Base-by-base conservation (phyloP, 2,797 vertebrate genomes). In the Helostoma temminkii region DNA sequence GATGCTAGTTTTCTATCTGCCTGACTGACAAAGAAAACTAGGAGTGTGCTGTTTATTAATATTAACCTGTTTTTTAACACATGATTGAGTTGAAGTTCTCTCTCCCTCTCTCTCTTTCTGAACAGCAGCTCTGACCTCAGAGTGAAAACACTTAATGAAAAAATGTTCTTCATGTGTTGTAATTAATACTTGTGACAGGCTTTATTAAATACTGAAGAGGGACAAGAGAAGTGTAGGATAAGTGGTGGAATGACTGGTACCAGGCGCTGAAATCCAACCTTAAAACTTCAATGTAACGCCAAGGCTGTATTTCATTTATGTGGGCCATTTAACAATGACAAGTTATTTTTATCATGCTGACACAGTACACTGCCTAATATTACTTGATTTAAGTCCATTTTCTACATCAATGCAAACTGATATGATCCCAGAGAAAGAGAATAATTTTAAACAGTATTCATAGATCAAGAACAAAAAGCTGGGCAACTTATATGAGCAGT, bases 371-470 rank as follows among this genome's bases (percentile, higher is more conserved):
- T 52, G 65, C 34, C 41, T 74, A 14, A 78, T 80, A 63, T 75
- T 75, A 67, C 82, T 80, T 81, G 37, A 83, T 82, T 74, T 62
- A 61, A 57, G 58, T 71, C 59, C 36, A 64, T 80, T 76, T 56
- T 32, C 43, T 39, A 62, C 52, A 69, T 71, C 49, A 69, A 75
- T 32, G 56, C 8, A 55, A 36, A 30, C 61, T 75, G 66, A 78
- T 72, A 53, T 74, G 34, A 45, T 54, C 47, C 55, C 42, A 54
- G 52, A 46, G 60, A 79, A 46, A 25, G 36, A 71, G 59, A 81
- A 45, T 80, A 39, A 60, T 15, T 75, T 71, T 79, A 76, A 83
- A 80, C 71, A 47, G 12, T 28, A 28, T 67, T 74, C 37, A 11
- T 12, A 16, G 10, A 74, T 80, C 60, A 81, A 68, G 71, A 72